Base-by-base conservation (phyloP, 2,888 invertebrate species). In the Spisula solida region DNA sequence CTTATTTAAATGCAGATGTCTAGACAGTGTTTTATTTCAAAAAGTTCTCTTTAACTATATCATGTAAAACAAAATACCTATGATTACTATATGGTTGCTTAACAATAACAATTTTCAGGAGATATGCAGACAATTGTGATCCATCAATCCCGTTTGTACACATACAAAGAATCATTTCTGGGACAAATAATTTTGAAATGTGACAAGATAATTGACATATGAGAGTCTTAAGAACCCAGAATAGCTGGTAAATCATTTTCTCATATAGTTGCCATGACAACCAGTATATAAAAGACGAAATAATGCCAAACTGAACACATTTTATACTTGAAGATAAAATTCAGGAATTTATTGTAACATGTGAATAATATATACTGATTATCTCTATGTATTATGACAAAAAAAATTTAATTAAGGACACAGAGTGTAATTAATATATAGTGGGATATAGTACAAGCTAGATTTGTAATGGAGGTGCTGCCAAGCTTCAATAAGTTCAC, bases 201-300 rank as follows among this genome's bases (percentile, higher is more conserved):
- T 25, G 60, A 66, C 60, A 66, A n/a, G 60, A 66, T n/a, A 66
- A 66, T 66, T 66, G 60, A 66, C 60, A 66, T 25, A 66, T 66
- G 25, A 66, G 60, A 66, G 25, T 25, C n/a, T 66, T 41, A 66
- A 25, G 60, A 66, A 66, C 25, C 8, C 41, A 41, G 41, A 5
- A 41, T n/a, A 41, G 41, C n/a, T 25, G 51, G 60, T 66, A 66
- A 66, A 66, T 66, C 20, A 66, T 66, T 56, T 66, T n/a, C 60
- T 25, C 25, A 66, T 10, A n/a, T 6, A 4, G 25, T 66, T 66
- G 25, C 60, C 60, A 66, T 66, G 60, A 66, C 60, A 66, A 66
- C 60, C 25, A 66, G 60, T 25, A 66, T 66, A 20, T 66, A 25
- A 66, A 66, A 25, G 41, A 66, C 25, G 1, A 25, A 10, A 66